Base-by-base conservation (phyloP, 2,113 vertebrate species). In the Phocoena sinus region DNA sequence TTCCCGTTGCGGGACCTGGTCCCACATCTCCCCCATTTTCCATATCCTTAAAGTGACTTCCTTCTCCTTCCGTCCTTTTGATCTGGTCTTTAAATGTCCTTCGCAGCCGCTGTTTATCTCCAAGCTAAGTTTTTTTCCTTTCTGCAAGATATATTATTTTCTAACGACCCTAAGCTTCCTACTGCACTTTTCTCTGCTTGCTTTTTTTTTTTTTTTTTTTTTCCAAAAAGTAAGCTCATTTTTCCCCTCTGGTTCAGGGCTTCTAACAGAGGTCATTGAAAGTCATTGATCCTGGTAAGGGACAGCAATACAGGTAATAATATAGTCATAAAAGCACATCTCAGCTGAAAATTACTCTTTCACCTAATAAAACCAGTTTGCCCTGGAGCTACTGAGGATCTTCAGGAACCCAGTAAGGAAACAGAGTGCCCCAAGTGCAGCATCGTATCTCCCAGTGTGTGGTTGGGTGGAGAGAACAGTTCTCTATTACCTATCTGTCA, bases 311-410 rank as follows among this genome's bases (percentile, higher is more conserved):
- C 44, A 97, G 89, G 97, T 97, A 93, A 95, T 88, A 89, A 79
- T 81, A 84, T 13, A 87, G 83, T 91, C 97, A 97, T 92, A 97
- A 95, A 92, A 95, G 60, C 74, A 47, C 83, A 84, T 83, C 74
- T 92, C 60, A 79, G 38, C 94, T 62, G 63, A 94, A 96, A 98
- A 98, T 91, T 89, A 93, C 82, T 97, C 84, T 94, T 93, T 96
- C 96, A 67, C 65, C 80, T 96, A 95, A 96, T 97, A 95, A 97
- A 95, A 73, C 56, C 63, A 92, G 79, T 93, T 94, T 97, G 73
- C 94, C 91, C 83, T 68, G 28, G 79, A 95, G 97, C 89, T 68
- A 76, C 21, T 53, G 11, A 95, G 58, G 94, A 65, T 71, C 62
- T 41, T 50, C 65, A 88, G 91, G 79, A 77, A 82, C 71, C 56